Percentiles rank a stretch among this genome's conserved stretches.
phyloP scores from a whole-genome alignment of 2,888 invertebrate genomes.

The Apamea crenata region DNA sequence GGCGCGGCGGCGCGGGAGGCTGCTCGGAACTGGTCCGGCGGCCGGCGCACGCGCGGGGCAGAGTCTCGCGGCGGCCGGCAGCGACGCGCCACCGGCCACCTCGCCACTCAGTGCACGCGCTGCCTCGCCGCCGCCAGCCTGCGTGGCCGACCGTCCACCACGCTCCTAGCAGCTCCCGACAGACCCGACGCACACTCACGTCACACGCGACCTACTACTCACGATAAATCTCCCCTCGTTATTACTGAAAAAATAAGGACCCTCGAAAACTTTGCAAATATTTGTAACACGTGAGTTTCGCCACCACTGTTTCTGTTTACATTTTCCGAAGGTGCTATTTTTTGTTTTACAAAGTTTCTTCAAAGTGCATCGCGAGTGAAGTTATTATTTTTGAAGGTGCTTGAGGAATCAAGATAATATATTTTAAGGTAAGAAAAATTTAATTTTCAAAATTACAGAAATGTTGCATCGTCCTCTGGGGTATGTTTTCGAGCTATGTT shows the following conservation, averaged over 20 bases:
- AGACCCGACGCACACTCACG: slow-evolving; percentile 69
- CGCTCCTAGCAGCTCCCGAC: slow-evolving; percentile 71
- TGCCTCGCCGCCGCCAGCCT: slow-evolving; percentile 85
- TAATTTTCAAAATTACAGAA: slow-evolving; percentile 53
- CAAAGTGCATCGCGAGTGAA: slow-evolving; percentile 85
- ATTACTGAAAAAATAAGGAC: slow-evolving; percentile 64
- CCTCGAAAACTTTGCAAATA: slow-evolving; percentile 68
- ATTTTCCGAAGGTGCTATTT: slow-evolving; percentile 76
- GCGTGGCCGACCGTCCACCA: slow-evolving; percentile 76
- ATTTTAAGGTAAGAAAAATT: slow-evolving; percentile 82
- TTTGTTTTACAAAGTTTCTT: slow-evolving; percentile 74
- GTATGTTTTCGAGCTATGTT: slow-evolving; percentile 47
- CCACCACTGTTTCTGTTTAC: slow-evolving; percentile 72
- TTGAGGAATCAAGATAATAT: slow-evolving; percentile 78
- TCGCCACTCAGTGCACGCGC: slow-evolving; percentile 87
- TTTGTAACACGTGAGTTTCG: slow-evolving; percentile 73
- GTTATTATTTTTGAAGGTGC: slow-evolving; percentile 82
- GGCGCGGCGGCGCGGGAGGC: slow-evolving; percentile 76
- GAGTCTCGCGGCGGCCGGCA: slow-evolving; percentile 78
- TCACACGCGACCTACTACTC: slow-evolving; percentile 63
- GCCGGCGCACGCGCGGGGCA: slow-evolving; percentile 87
- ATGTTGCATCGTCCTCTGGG: slow-evolving; percentile 34
- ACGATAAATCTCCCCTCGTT: slow-evolving; percentile 51
- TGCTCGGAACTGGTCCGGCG: slow-evolving; percentile 86
- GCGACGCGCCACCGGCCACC: slow-evolving; percentile 78